Evolutionary conservation across 2,113 vertebrate species (phyloP).

Genomic region (Ictalurus punctatus): DNA sequence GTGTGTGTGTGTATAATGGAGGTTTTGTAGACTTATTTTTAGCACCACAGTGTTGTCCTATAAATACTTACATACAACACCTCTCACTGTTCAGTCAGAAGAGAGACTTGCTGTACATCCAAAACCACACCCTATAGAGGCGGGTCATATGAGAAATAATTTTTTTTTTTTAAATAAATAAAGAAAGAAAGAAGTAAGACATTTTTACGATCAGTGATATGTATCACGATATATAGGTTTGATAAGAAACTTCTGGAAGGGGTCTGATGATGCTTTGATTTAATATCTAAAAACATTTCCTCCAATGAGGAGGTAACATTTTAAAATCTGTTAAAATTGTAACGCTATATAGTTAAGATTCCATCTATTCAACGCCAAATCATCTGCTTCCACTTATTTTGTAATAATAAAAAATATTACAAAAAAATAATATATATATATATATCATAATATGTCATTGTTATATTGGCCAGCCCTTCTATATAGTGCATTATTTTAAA

Average conservation of each 20-base stretch:
- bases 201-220: background rate
- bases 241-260: too few species aligned
- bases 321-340: too few species aligned
- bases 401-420: background rate
- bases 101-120: background rate
- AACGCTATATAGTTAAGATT: background rate
- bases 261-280: too few species aligned
- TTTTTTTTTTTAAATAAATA: background rate
- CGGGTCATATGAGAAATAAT: background rate
- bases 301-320: too few species aligned
- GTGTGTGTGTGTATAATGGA: too few species aligned
- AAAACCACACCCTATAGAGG: background rate
- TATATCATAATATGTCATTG: background rate
- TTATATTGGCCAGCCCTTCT: background rate
- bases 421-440: background rate
- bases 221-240: background rate
- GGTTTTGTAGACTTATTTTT: background rate
- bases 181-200: background rate
- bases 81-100: background rate
- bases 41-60: background rate
- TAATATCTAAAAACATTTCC: too few species aligned
- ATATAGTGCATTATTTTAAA: too few species aligned
- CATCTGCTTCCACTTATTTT: background rate
- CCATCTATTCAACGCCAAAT: background rate
- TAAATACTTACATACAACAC: background rate